Base-by-base conservation (phyloP, 2,113 vertebrate genomes). In the Sceloporus tristichus region DNA sequence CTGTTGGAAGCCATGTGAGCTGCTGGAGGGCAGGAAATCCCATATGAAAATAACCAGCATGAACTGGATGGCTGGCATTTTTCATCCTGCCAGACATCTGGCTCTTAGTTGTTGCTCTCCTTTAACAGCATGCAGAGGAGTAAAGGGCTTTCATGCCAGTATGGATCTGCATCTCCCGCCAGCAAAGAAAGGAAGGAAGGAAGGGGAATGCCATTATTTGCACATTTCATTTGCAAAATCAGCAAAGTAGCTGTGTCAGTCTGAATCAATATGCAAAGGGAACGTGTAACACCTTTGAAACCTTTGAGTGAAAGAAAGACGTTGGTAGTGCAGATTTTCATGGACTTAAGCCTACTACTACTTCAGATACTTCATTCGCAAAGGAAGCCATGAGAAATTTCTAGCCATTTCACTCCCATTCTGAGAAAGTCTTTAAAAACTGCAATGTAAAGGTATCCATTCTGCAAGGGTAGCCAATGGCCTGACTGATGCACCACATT, bases 41-140 rank as follows among this genome's bases (percentile, higher is more conserved):
- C 5, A 1, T 0, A 3, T 54, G n/a, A n/a, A 66, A 68, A 40
- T 21, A 19, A 9, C 38, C 75, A 2, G 59, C 18, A 0, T 0
- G 21, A 75, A 27, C 16, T n/a, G 3, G 40, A 76, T 75, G 2
- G 5, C 0, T n/a, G 53, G 78, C 91, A 71, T 84, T 48, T 3
- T 86, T 38, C 25, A 80, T 34, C 70, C 62, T 88, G 19, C 38
- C 87, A 73, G 87, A 48, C 66, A 65, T 74, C 54, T 38, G 38
- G 65, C 27, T 8, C 1, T 48, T 48, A 79, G 40, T 48, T n/a
- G 11, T 48, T 85, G 5, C 65, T 86, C 18, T 5, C 0, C 42
- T 87, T 76, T 65, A 38, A n/a, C 0, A 82, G 19, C 25, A 14
- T 42, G n/a, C 2, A 73, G 40, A 34, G 5, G 9, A 25, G 29